phyloP scores from a whole-genome alignment of 2,888 invertebrate species.

The Pollenia labialis region DNA sequence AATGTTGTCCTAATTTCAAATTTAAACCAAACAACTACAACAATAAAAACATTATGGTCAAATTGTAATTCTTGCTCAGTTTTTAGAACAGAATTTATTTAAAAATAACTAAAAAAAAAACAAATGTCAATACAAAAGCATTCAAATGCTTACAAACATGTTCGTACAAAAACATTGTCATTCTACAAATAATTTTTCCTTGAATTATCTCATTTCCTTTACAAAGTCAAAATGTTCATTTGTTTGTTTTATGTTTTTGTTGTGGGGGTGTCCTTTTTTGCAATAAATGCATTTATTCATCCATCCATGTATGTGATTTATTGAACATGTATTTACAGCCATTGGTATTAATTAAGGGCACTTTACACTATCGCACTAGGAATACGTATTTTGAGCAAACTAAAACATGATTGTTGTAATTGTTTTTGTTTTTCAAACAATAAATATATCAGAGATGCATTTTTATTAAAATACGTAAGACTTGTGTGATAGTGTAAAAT shows the following conservation, averaged over 20 bases:
- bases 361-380: no score
- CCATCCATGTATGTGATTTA: not conserved
- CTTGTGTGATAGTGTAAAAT: no score
- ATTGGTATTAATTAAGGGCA: conserved; percentile 43
- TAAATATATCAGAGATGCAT: no score
- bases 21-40: not conserved
- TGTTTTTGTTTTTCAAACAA: no score
- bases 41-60: conserved; percentile 44
- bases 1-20: conserved; percentile 7
- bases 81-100: conserved; percentile 8
- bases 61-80: conserved; percentile 3
- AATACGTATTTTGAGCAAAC: no score
- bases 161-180: not conserved
- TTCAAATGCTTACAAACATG: not conserved
- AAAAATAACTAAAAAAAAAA: conserved; percentile 4
- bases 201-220: conserved; percentile 54
- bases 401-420: no score
- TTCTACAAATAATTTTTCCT: conserved; percentile 36
- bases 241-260: not conserved
- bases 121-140: conserved; percentile 10
- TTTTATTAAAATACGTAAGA: no score
- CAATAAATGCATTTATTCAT: not conserved
- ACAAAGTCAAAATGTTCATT: not conserved
- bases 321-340: not conserved
- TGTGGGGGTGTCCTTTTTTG: not conserved